Percentiles rank a stretch among this genome's conserved stretches.
Evolutionary conservation across 2,888 invertebrate genomes (phyloP).

Genomic region (Scaptomyza tumidula): DNA sequence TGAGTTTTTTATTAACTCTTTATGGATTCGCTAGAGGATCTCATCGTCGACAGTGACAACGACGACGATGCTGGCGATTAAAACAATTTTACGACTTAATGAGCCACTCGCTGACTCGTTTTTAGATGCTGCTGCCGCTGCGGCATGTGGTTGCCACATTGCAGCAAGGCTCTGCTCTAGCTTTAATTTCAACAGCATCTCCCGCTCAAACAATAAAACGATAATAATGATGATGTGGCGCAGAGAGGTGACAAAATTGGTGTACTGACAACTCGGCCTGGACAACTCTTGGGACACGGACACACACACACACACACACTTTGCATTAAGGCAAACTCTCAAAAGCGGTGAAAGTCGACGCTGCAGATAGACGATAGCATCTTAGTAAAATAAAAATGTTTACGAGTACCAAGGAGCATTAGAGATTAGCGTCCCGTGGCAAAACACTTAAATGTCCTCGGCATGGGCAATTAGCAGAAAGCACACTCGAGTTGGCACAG

Average conservation of each 20-base stretch:
- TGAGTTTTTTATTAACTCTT: constrained; percentile 76
- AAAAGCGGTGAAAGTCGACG: constrained; percentile 27
- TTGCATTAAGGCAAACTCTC: constrained; percentile 25
- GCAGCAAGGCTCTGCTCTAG: constrained; percentile 46
- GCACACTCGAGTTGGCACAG: constrained; percentile 3
- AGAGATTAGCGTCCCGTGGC: constrained; percentile 49
- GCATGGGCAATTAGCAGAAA: constrained; percentile 50
- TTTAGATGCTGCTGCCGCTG: constrained; percentile 24
- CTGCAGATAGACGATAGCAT: constrained; percentile 48
- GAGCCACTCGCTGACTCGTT: constrained; percentile 71
- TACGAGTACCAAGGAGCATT: constrained; percentile 55
- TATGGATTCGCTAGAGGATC: constrained; percentile 74
- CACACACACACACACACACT: constrained; percentile 27
- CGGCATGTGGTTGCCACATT: constrained; percentile 76
- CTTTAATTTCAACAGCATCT: constrained; percentile 13
- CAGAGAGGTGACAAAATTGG: constrained; percentile 74
- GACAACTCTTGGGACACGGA: background rate
- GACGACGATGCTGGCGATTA: constrained; percentile 61
- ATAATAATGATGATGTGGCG: constrained; percentile 73
- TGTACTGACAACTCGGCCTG: constrained; percentile 56
- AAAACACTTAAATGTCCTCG: constrained; percentile 48
- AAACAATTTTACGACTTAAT: constrained; percentile 77
- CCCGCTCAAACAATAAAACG: constrained; percentile 65
- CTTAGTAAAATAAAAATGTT: constrained; percentile 62
- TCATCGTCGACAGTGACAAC: constrained; percentile 4